Base-by-base conservation (phyloP, 2,797 vertebrate genomes). In the Fratercula arctica region DNA sequence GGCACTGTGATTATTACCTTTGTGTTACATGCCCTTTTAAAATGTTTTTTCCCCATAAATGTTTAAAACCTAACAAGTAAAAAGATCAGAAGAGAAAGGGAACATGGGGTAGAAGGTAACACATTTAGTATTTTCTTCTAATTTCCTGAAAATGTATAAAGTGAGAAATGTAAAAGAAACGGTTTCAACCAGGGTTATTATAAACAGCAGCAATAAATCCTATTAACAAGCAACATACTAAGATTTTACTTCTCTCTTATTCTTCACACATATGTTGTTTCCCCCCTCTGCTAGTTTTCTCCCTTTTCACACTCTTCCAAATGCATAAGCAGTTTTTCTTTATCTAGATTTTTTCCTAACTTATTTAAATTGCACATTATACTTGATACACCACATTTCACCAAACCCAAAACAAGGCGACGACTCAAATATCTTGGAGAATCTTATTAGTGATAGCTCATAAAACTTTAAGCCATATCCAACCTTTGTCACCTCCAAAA, bases 1-100 rank as follows among this genome's bases (percentile, higher is more conserved):
- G 76, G 93, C 93, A 93, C 90, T 89, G 77, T 85, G 85, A 95
- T 97, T 90, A 97, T 93, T 94, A 91, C 92, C 97, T 96, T 93
- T 93, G 69, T 97, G 89, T 77, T 94, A 94, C 93, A 84, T 81
- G 90, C 76, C 76, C 90, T 96, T 94, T 91, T 33, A 90, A 94
- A 96, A 93, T 87, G 91, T 8, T 80, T 92, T 89, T 94, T 88
- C 51, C 68, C 87, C 83, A 94, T 94, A 97, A 96, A 96, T 89
- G 87, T 94, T 97, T 96, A 96, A 96, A 96, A 95, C 41, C 31
- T 88, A 85, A 67, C 45, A 77, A 93, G 92, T 66, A 79, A 89
- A 94, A 96, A 79, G 51, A 90, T 50, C 54, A 54, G 67, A 88
- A 81, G 29, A 33, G 57, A 46, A 86, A 90, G 54, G 31, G 53